phyloP scores from a whole-genome alignment of 1,140 invertebrate species.

The Agrilus planipennis region DNA sequence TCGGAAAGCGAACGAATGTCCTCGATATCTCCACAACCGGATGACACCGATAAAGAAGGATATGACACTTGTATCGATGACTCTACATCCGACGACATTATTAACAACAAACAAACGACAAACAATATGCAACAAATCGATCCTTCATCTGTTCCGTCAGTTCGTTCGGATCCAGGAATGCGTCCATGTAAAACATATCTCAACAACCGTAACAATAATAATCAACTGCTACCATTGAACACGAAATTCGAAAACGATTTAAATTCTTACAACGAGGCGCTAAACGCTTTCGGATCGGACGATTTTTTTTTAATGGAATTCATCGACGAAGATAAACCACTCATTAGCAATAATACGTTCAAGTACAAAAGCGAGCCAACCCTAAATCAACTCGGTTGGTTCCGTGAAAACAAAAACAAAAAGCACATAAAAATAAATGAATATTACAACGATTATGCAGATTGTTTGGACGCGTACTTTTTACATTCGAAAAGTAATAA shows the following conservation, averaged over 20 bases:
- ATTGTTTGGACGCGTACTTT: constrained; percentile 28
- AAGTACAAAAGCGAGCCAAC: constrained; percentile 25
- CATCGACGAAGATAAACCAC: constrained; percentile 8
- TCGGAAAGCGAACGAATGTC: too few relatives aligned
- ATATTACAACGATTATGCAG: constrained; percentile 33
- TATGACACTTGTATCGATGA: constrained; percentile 33
- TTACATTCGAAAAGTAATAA: constrained; percentile 11
- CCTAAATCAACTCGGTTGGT: constrained; percentile 15
- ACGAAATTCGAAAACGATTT: constrained; percentile 18
- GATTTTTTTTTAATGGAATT: constrained; percentile 32
- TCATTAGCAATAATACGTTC: constrained; percentile 10
- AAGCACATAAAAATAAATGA: constrained; percentile 20
- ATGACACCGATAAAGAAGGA: constrained; percentile 16
- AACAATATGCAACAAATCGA: constrained; percentile 2
- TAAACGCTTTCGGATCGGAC: constrained; percentile 20
- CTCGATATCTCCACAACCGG: constrained; percentile 1
- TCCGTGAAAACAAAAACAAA: constrained; percentile 5
- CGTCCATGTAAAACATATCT: constrained; percentile 13
- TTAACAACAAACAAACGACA: constrained; percentile 7
- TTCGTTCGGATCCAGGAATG: constrained; percentile 16
- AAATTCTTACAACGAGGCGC: constrained; percentile 24
- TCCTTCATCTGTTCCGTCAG: constrained; percentile 6
- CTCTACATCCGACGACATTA: constrained; percentile 26
- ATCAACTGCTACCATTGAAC: constrained; percentile 22
- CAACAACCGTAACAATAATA: constrained; percentile 10